These are phyloP conservation scores for Steatocranus sp. DNA, from an alignment of 2,797 vertebrate genomes.

Conservation along the genomic window DNA sequence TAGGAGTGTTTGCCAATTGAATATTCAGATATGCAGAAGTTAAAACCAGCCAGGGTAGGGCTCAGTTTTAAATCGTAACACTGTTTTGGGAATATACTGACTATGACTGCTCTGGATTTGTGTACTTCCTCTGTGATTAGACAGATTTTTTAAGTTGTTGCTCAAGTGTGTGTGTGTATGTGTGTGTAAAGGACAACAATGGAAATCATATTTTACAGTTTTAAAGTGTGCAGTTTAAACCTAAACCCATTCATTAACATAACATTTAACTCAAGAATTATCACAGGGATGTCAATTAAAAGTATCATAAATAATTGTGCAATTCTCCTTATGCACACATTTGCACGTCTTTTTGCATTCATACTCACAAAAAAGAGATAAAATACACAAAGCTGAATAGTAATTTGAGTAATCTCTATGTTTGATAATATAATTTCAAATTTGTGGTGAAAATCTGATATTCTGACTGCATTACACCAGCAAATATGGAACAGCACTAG, in stretches of 20 bases:
- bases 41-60: not conserved
- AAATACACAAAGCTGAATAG: not conserved
- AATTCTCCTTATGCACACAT: too few species aligned
- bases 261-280: not conserved
- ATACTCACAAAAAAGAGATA: not conserved
- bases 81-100: not conserved
- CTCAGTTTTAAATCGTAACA: not conserved
- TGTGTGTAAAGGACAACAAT: not conserved
- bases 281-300: not conserved
- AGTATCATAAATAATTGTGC: not conserved
- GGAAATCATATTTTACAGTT: not conserved
- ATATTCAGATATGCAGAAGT: not conserved
- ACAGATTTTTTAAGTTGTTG: not conserved
- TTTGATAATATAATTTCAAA: not conserved
- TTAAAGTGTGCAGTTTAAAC: not conserved
- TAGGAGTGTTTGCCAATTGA: not conserved
- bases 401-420: not conserved
- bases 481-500: not conserved
- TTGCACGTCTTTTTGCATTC: not conserved
- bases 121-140: not conserved
- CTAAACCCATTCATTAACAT: not conserved
- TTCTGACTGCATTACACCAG: not conserved
- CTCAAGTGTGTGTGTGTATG: too few species aligned
- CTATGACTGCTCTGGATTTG: not conserved
- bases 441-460: not conserved